These are phyloP conservation scores for Pipistrellus kuhlii DNA, from an alignment of 2,797 vertebrate genomes.

Conservation along the genomic window DNA sequence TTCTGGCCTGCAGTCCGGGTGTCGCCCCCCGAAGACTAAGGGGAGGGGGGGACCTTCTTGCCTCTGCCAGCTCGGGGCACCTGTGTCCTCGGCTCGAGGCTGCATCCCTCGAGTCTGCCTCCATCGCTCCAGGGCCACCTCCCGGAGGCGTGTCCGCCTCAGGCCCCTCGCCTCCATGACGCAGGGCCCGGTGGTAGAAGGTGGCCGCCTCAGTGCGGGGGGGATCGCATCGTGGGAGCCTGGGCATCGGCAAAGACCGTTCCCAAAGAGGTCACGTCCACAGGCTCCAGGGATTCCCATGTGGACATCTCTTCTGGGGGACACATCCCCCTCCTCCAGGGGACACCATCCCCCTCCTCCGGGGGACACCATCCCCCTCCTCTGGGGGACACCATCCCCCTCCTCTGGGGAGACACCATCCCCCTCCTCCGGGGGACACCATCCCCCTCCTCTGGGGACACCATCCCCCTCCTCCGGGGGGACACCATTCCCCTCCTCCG, in stretches of 20 bases:
- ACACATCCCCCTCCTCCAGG: no score
- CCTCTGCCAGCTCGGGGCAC: not conserved
- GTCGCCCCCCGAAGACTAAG: not conserved
- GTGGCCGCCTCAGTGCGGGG: not conserved
- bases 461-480: no score
- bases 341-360: no score
- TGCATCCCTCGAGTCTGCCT: not conserved
- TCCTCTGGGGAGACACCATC: no score
- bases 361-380: no score
- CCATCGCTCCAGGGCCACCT: not conserved
- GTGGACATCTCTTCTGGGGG: fast-evolving
- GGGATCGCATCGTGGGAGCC: not conserved
- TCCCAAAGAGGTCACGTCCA: not conserved
- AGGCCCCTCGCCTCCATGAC: not conserved
- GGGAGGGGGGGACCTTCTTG: no score
- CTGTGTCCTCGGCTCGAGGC: not conserved
- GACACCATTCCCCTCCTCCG: no score
- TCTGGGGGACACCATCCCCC: no score
- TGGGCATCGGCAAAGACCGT: not conserved
- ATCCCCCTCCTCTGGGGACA: no score
- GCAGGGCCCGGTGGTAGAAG: not conserved
- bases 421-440: no score
- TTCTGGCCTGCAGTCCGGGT: not conserved
- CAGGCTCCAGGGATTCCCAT: not conserved
- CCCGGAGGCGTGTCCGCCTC: not conserved